Base-by-base conservation (phyloP, 2,888 invertebrate species). In the Caenorhabditis becei region DNA sequence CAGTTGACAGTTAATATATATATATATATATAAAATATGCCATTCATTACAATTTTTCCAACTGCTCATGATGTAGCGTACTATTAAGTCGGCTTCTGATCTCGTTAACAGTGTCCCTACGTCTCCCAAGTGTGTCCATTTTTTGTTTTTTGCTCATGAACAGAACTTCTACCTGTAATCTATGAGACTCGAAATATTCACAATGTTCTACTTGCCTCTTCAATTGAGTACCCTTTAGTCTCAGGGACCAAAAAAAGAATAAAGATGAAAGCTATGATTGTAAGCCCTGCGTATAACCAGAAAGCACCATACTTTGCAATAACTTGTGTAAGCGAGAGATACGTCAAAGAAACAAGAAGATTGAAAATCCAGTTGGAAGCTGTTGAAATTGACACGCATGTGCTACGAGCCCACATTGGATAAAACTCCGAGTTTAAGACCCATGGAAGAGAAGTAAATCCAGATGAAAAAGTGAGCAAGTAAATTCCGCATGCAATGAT, bases 391-490 rank as follows among this genome's bases (percentile, higher is more conserved):
- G 90, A 86, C n/a, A 90, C 90, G 47, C 93, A 92, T 0, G 93
- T 92, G 58, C 93, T 91, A 37, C 93, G 90, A 4, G 93, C 93
- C 93, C 93, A 93, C 62, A 92, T 88, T 0, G 93, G 93, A 86
- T 92, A 93, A 65, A 93, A 93, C 88, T 93, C 93, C 0, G 93
- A 92, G 87, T 93, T 93, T 77, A 93, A 92, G 5, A 93, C 93
- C 93, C 93, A 93, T 2, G 93, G 93, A 92, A 93, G 93, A 2
- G 93, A 75, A 5, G 75, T 75, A 54, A 80, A 80, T 3, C 80
- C 80, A 10, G 75, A 80, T 14, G 80, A 80, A 69, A 87, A 88
- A 26, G 80, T 49, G 41, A 86, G 66, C 18, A 89, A 74, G 66
- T 90, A 90, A 16, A 90, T 47, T 16, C 88, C 88, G 85, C 89